Evolutionary conservation across 2,888 invertebrate species (phyloP).

Genomic region (Drosophila picticornis): DNA sequence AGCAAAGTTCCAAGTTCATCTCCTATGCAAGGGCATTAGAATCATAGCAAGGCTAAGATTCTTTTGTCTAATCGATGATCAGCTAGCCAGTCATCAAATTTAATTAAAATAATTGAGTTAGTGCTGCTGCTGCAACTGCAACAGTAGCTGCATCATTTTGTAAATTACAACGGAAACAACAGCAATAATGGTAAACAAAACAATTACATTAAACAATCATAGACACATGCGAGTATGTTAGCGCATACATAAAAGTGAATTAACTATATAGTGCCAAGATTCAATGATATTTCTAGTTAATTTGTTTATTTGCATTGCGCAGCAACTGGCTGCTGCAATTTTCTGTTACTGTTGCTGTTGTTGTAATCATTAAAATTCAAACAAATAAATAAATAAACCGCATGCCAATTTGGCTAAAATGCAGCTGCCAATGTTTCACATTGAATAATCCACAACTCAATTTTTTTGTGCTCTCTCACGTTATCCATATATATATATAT

Average conservation of each 20-base stretch:
- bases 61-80: conserved; percentile 44
- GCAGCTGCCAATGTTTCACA: conserved; percentile 50
- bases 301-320: conserved; percentile 70
- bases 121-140: conserved; percentile 21
- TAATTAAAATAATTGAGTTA: conserved; percentile 62
- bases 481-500: neutral
- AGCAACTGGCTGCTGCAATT: conserved; percentile 25
- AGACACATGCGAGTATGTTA: conserved; percentile 19
- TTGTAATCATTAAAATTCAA: conserved; percentile 62
- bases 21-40: neutral
- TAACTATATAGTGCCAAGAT: conserved; percentile 31
- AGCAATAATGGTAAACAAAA: conserved; percentile 60
- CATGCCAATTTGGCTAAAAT: conserved; percentile 53
- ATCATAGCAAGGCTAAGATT: conserved; percentile 8
- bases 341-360: conserved; percentile 4
- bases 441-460: conserved; percentile 33
- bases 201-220: conserved; percentile 65
- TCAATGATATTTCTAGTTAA: conserved; percentile 73
- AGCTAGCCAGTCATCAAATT: conserved; percentile 50
- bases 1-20: neutral
- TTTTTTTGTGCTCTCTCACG: neutral
- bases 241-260: conserved; percentile 1
- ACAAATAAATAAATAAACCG: conserved; percentile 70
- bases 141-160: conserved; percentile 39
- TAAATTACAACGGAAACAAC: conserved; percentile 47